Conservation (phyloP, 2,888 invertebrate genomes). For the Phorcus lineatus region DNA sequence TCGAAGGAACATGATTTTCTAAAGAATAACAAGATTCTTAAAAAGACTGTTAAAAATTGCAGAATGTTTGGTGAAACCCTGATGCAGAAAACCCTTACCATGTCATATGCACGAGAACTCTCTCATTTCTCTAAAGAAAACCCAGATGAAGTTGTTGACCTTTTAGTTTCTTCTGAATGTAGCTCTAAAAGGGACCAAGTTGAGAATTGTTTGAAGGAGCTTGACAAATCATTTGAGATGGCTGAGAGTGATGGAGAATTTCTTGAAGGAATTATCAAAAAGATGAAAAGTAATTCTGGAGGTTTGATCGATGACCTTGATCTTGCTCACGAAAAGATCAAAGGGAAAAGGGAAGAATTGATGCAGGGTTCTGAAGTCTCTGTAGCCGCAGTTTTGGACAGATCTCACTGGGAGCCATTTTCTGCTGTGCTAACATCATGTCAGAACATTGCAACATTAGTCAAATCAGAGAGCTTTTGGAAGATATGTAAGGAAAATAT, state of each 20-base stretch:
- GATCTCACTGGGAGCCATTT: neutral
- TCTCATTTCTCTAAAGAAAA: neutral
- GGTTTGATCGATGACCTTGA: neutral
- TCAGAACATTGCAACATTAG: neutral
- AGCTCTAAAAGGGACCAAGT: too few species aligned
- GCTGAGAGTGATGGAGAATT: neutral
- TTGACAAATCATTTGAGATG: neutral
- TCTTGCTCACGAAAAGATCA: neutral
- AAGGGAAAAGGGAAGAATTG: neutral
- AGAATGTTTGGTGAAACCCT: neutral
- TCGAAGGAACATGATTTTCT: neutral
- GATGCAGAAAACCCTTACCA: neutral
- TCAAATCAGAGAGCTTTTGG: neutral
- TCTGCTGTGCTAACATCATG: neutral
- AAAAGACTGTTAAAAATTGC: too few species aligned
- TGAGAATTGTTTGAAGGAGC: too few species aligned
- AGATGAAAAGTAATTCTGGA: neutral
- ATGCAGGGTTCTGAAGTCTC: neutral
- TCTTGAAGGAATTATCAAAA: neutral
- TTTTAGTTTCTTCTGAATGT: neutral
- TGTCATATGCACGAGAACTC: neutral
- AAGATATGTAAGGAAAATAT: neutral
- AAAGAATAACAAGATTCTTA: neutral
- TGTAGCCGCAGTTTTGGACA: neutral
- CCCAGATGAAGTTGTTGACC: neutral